A percentile compares a stretch with the other conserved stretches of the same genome.
phyloP scores from a whole-genome alignment of 2,797 vertebrate species.

The Gymnothorax reevesii region DNA sequence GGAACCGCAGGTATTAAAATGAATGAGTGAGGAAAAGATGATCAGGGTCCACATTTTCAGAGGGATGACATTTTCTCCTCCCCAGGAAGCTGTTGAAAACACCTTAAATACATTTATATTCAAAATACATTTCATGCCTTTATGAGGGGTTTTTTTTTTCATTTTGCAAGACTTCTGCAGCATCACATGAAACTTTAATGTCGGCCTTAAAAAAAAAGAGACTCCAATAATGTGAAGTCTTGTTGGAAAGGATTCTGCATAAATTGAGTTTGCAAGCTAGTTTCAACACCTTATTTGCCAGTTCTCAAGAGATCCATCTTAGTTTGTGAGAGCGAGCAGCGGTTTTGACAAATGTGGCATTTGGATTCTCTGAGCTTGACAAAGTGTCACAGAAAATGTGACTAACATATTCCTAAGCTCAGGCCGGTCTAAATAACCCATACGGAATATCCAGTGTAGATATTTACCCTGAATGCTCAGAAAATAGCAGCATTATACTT shows the following conservation, averaged over 20 bases:
- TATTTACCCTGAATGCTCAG: neutral
- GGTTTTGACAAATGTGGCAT: neutral
- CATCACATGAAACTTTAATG: neutral
- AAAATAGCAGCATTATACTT: neutral
- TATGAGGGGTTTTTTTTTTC: neutral
- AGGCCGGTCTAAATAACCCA: neutral
- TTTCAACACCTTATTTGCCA: neutral
- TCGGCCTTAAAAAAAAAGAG: neutral
- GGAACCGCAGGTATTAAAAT: neutral
- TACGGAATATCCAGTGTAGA: neutral
- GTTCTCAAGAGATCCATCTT: neutral
- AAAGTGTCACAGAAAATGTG: neutral
- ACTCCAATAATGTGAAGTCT: neutral
- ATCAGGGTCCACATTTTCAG: neutral
- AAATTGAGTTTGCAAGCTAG: neutral
- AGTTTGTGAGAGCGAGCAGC: neutral
- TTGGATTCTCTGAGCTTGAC: conserved; percentile 18
- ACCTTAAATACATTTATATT: neutral
- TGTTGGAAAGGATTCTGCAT: neutral
- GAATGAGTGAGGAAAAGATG: neutral
- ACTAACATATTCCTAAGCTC: neutral
- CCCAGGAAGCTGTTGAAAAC: too few species aligned
- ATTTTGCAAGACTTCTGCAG: conserved; percentile 2
- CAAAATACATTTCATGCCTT: neutral
- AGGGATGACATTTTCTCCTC: neutral